Base-by-base conservation (phyloP, 2,797 vertebrate species). In the Melopsittacus undulatus region DNA sequence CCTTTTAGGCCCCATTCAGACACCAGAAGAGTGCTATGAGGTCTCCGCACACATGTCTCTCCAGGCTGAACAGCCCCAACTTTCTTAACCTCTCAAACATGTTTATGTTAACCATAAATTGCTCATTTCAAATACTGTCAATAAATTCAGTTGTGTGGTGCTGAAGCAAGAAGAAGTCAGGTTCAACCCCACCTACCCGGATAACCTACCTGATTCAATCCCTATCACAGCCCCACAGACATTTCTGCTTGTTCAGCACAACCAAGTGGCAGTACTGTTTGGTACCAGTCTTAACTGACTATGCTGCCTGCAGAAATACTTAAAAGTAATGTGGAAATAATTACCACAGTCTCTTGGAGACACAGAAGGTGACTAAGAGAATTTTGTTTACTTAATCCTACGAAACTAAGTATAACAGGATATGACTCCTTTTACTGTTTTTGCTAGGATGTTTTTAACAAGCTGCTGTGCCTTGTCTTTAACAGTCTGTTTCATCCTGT, bases 401-500 rank as follows among this genome's bases (percentile, higher is more conserved):
- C 26, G 84, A 74, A 90, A 68, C 36, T 51, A 84, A 84, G 12
- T 46, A 57, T 64, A 69, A 78, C 21, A 84, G 70, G 89, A 78
- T 74, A 56, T 14, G 32, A 66, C 30, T 78, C 21, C 43, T 87
- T 36, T 23, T 1, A 51, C n/a, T 34, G 24, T 1, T 90, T 83
- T 59, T 48, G 17, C 48, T 34, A 42, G 48, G 66, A 67, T 38
- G 51, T 19, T 94, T 75, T 68, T 34, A 86, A 52, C 34, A 81
- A 92, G 73, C 34, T 75, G 36, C 45, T 49, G 19, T n/a, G 20
- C 27, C 56, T 84, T 48, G 20, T 32, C 68, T 74, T 87, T 24
- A 88, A 59, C 83, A 68, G 63, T 9, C 51, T 32, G 20, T 36
- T 40, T 36, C 62, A 66, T 18, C 2, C 29, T 34, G 52, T 38